Conservation (phyloP, 2,113 vertebrate species). For the Zeus faber region DNA sequence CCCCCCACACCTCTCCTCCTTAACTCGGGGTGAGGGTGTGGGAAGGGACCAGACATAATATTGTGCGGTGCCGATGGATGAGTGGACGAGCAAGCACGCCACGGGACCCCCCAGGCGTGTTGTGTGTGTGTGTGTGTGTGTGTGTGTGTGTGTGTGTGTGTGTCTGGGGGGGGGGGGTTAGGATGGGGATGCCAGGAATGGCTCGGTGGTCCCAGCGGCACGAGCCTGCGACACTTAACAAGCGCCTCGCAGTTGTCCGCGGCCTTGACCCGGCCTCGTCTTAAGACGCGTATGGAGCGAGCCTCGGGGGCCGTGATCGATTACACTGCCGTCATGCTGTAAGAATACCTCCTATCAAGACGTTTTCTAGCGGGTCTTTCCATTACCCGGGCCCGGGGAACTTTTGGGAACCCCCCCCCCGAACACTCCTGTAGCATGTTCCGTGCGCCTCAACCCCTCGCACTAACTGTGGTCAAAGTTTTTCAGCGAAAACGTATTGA, state of each 20-base stretch:
- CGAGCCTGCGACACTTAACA: constrained; percentile 75
- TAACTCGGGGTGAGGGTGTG: constrained; percentile 11
- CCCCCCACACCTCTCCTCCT: not conserved
- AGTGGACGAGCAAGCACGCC: constrained; percentile 24
- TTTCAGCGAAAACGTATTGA: no score
- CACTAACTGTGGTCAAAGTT: no score
- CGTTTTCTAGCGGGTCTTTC: constrained; percentile 37
- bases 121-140: constrained; percentile 17
- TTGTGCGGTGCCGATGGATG: constrained; percentile 43
- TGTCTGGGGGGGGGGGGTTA: constrained; percentile 37
- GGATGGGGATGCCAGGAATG: constrained; percentile 66
- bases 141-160: not conserved
- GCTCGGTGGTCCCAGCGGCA: constrained; percentile 69
- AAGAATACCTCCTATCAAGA: constrained; percentile 41
- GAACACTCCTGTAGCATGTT: no score
- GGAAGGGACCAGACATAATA: constrained; percentile 69
- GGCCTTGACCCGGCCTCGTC: constrained; percentile 68
- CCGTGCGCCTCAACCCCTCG: no score
- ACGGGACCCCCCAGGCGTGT: constrained; percentile 57
- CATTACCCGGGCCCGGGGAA: constrained; percentile 23
- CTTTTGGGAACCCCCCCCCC: no score
- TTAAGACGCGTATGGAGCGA: constrained; percentile 41
- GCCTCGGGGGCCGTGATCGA: constrained; percentile 55
- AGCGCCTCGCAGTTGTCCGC: constrained; percentile 73
- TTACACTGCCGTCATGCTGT: constrained; percentile 50